A percentile compares a stretch with the other conserved stretches of the same genome.
Evolutionary conservation across 2,113 vertebrate species (phyloP).

Genomic region (Rallus limicola): DNA sequence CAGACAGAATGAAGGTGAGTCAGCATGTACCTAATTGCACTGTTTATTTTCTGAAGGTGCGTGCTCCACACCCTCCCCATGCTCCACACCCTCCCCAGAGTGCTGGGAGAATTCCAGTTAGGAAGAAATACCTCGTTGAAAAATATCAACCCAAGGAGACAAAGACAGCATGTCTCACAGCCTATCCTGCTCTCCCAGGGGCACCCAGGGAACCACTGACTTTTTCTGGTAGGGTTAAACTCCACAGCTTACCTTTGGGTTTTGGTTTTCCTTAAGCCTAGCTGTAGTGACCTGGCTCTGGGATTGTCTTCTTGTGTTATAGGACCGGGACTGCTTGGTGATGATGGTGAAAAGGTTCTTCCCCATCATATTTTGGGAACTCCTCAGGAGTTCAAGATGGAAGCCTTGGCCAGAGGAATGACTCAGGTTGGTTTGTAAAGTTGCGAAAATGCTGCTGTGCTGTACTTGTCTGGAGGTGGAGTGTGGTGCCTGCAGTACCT

Average conservation of each 20-base stretch:
- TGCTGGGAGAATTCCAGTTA: constrained; percentile 35
- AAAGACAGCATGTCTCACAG: constrained; percentile 48
- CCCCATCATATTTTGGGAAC: constrained; percentile 90
- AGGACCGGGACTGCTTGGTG: constrained; percentile 66
- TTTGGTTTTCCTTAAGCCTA: not conserved
- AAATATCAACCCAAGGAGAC: constrained; percentile 58
- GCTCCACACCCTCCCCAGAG: not conserved
- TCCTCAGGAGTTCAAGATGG: constrained; percentile 83
- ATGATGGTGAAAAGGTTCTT: constrained; percentile 77
- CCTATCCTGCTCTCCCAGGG: constrained; percentile 46
- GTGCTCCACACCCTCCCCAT: constrained; percentile 45
- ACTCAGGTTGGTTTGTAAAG: constrained; percentile 72
- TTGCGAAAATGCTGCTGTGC: not conserved
- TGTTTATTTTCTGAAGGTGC: constrained; percentile 69
- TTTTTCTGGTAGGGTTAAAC: constrained; percentile 74
- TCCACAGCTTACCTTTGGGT: not conserved
- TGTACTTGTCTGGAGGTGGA: not conserved
- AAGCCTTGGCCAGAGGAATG: constrained; percentile 81
- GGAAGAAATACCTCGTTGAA: constrained; percentile 60
- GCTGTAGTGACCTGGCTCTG: not conserved
- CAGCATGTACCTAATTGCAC: not conserved
- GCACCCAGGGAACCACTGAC: constrained; percentile 38
- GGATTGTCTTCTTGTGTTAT: not conserved
- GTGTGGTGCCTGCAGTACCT: not conserved
- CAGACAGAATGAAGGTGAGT: not conserved